phyloP scores from a whole-genome alignment of 2,797 vertebrate species.

The Lacerta bilineata region DNA sequence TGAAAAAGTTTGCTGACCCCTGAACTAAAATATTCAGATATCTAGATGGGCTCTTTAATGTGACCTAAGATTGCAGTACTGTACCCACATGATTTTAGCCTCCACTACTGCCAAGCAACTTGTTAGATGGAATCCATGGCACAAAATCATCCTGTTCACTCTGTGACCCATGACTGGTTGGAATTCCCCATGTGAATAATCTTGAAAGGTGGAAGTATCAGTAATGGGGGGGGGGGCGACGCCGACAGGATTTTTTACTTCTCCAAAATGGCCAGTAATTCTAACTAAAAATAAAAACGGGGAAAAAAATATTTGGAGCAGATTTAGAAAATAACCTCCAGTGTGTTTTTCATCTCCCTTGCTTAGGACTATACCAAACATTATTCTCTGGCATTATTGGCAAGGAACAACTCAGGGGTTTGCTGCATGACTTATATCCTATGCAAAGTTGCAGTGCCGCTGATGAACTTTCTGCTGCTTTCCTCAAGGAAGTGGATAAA shows the following conservation, averaged over 20 bases:
- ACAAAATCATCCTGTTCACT: not conserved
- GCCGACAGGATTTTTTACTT: not conserved
- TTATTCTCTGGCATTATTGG: not conserved
- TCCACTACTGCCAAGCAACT: not conserved
- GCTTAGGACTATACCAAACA: not conserved
- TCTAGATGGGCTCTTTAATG: no score
- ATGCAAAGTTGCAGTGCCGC: not conserved
- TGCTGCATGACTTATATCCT: not conserved
- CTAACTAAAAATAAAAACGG: no score
- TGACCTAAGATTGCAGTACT: not conserved
- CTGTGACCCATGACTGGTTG: not conserved
- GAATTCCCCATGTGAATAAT: not conserved
- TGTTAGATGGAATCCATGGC: not conserved
- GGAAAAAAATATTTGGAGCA: not conserved
- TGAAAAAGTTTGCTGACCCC: no score
- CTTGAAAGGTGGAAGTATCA: not conserved
- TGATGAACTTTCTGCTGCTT: not conserved
- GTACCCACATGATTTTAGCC: not conserved
- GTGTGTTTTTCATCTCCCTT: not conserved
- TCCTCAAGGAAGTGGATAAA: conserved; percentile 12
- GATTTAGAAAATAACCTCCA: not conserved
- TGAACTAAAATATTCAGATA: no score
- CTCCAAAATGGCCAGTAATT: not conserved
- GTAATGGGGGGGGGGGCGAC: no score
- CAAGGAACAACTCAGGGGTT: not conserved